phyloP scores from a whole-genome alignment of 2,888 invertebrate species.

The Drosophila suboccidentalis region DNA sequence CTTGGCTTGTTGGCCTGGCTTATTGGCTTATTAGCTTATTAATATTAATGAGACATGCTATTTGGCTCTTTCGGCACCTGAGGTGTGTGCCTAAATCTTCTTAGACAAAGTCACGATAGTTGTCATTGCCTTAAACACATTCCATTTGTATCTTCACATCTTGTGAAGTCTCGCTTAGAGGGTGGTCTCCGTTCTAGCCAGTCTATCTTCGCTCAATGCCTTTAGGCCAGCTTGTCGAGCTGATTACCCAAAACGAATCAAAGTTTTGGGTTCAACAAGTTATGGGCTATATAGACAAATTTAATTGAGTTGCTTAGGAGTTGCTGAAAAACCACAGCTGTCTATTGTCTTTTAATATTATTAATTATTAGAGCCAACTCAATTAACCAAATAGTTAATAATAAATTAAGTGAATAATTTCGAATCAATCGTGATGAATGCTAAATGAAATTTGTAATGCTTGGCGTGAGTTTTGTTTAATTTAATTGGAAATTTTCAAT shows the following conservation, averaged over 20 bases:
- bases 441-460: constrained; percentile 14
- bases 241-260: constrained; percentile 27
- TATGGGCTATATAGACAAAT: constrained; percentile 5
- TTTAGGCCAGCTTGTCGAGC: constrained; percentile 8
- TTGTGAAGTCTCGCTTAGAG: constrained; percentile 29
- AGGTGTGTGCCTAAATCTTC: constrained; percentile 67
- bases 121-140: constrained; percentile 55
- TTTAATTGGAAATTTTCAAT: constrained; percentile 12
- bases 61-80: constrained; percentile 62
- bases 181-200: constrained; percentile 48
- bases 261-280: constrained; percentile 8
- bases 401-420: constrained; percentile 23
- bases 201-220: constrained; percentile 2
- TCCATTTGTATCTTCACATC: constrained; percentile 42
- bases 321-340: neutral
- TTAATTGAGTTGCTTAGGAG: constrained; percentile 44
- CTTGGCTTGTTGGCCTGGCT: constrained; percentile 27
- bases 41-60: constrained; percentile 73
- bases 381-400: constrained; percentile 32
- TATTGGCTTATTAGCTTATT: constrained; percentile 57
- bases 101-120: constrained; percentile 47
- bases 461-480: constrained; percentile 6
- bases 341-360: constrained; percentile 11
- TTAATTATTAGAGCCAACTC: constrained; percentile 42
- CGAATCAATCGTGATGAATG: constrained; percentile 19